Conservation (phyloP, 1,140 invertebrate genomes). For the Diorhabda sublineata region DNA sequence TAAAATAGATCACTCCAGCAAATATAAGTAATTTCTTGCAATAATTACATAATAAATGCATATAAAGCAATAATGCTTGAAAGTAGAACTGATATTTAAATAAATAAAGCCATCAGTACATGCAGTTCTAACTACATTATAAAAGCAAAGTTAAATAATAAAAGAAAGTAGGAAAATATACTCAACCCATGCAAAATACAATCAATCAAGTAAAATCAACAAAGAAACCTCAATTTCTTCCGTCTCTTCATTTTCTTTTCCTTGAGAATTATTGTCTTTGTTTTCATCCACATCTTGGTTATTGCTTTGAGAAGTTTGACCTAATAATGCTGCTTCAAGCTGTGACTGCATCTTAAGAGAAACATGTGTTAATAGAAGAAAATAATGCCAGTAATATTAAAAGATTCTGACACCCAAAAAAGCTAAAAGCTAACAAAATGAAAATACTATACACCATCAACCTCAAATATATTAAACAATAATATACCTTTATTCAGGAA, state of each 20-base stretch:
- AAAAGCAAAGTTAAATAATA: slow-evolving; percentile 8
- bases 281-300: slow-evolving; percentile 43
- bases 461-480: slow-evolving; percentile 5
- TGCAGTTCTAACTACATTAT: neutral
- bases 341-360: slow-evolving; percentile 46
- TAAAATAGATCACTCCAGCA: no score
- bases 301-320: slow-evolving; percentile 38
- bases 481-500: neutral
- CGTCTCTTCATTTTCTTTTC: slow-evolving; percentile 54
- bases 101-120: neutral
- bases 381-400: slow-evolving; percentile 17
- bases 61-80: no score
- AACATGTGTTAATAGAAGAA: slow-evolving; percentile 24
- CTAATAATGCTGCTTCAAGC: slow-evolving; percentile 46
- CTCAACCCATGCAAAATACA: slow-evolving; percentile 1
- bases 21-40: no score
- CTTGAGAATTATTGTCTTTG: slow-evolving; percentile 47
- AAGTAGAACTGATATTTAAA: no score
- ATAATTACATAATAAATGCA: no score
- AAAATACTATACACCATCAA: slow-evolving; percentile 8
- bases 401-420: slow-evolving; percentile 12
- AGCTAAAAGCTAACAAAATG: slow-evolving; percentile 16
- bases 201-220: slow-evolving; percentile 17
- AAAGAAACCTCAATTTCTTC: slow-evolving; percentile 56
- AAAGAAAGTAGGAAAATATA: slow-evolving; percentile 16